These are phyloP conservation scores for Physella acuta DNA, from an alignment of 1,140 invertebrate genomes.

Conservation along the genomic window DNA sequence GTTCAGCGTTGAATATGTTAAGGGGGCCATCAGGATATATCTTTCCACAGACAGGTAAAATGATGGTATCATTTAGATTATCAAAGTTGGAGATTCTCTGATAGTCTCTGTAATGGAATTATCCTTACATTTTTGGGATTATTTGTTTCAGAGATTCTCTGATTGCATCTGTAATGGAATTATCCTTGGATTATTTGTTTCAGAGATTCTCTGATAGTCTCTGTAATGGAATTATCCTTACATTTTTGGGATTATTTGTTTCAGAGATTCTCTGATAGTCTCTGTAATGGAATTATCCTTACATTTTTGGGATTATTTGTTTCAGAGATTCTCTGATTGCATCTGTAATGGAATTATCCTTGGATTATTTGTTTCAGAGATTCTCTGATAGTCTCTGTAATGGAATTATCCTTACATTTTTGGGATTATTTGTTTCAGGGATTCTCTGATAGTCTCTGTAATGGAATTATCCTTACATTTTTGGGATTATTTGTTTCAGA, in stretches of 20 bases:
- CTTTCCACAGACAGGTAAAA: slow-evolving; percentile 80
- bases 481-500: slow-evolving; percentile 63
- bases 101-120: slow-evolving; percentile 93
- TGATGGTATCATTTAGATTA: too few relatives aligned
- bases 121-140: too few relatives aligned
- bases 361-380: slow-evolving; percentile 71
- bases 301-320: too few relatives aligned
- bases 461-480: too few relatives aligned
- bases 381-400: slow-evolving; percentile 86
- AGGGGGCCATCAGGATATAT: slow-evolving; percentile 85
- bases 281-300: slow-evolving; percentile 95
- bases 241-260: too few relatives aligned
- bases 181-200: slow-evolving; percentile 22
- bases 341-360: slow-evolving; percentile 92
- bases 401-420: too few relatives aligned
- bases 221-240: slow-evolving; percentile 93
- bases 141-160: slow-evolving; percentile 77
- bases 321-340: slow-evolving; percentile 88
- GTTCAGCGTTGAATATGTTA: slow-evolving; percentile 92
- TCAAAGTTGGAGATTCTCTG: slow-evolving; percentile 77
- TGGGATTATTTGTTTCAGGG: slow-evolving; percentile 67
- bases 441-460: slow-evolving; percentile 90
- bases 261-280: slow-evolving; percentile 88
- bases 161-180: slow-evolving; percentile 91
- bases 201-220: slow-evolving; percentile 91